Base-by-base conservation (phyloP, 2,113 vertebrate species). In the Leptocoma aspasia region DNA sequence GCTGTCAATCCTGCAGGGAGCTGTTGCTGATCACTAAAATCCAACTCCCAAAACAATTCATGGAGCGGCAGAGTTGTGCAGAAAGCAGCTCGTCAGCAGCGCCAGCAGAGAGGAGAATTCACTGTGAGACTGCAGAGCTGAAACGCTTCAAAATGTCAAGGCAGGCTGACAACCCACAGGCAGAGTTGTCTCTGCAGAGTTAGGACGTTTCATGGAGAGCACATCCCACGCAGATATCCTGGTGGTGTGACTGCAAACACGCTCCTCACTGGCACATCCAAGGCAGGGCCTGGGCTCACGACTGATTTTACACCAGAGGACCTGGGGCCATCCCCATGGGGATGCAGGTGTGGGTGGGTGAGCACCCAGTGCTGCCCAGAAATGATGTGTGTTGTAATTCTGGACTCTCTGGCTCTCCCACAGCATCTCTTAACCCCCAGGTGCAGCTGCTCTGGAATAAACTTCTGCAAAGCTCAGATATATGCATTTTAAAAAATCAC, bases 241-340 rank as follows among this genome's bases (percentile, higher is more conserved):
- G 66, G 14, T 20, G 66, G 5, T 22, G 26, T 28, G 47, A 6
- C 9, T 66, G 42, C 47, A 82, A 76, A 54, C 73, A 68, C 20
- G 2, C 39, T 79, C 27, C 83, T 82, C 3, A 1, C 41, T 47
- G 54, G 44, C 73, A 68, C 72, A 72, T 80, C 65, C 44, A 7
- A 23, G 47, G 47, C 61, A 76, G 3, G 12, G n/a, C 57, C 10
- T 1, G n/a, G 18, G 52, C 41, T 88, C 39, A 35, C 0, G 0
- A 8, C 27, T 0, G 5, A 1, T 44, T 39, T 54, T 6, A 21
- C 33, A 15, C 15, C 42, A 24, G 3, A 42, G 33, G 27, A 59
- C 49, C 42, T 4, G 33, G 47, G 69, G 45, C 0, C 0, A 63
- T 13, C 33, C 52, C 68, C 1, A 0, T 4, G 30, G 50, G 23